Percentiles rank a stretch among this genome's conserved stretches.
These are phyloP conservation scores for Hyppa rectilinea DNA, from an alignment of 2,888 invertebrate genomes.

Conservation along the genomic window DNA sequence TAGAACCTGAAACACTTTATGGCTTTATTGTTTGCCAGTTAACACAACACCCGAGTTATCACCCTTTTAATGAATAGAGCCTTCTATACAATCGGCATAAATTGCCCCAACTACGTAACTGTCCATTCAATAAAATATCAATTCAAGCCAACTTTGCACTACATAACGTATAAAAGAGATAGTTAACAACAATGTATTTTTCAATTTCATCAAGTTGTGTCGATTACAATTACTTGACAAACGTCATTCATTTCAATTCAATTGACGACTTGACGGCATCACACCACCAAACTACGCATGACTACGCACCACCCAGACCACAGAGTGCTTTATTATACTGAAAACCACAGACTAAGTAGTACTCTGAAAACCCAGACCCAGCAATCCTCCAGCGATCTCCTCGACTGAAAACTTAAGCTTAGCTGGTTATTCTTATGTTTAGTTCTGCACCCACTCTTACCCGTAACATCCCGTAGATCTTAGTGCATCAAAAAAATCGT, in stretches of 20 bases:
- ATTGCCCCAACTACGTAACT: constrained; percentile 23
- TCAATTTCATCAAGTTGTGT: constrained; percentile 48
- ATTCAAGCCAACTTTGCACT: constrained; percentile 35
- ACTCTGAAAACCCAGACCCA: too few species aligned
- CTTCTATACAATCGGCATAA: constrained; percentile 14
- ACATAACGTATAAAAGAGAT: constrained; percentile 32
- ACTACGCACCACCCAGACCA: neutral
- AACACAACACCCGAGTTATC: constrained; percentile 43
- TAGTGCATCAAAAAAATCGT: too few species aligned
- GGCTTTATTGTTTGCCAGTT: constrained; percentile 56
- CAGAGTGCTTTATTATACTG: too few species aligned
- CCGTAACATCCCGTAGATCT: too few species aligned
- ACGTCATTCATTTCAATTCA: constrained; percentile 44
- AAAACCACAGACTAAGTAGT: too few species aligned
- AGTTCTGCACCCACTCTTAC: too few species aligned
- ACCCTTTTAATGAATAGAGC: constrained; percentile 19
- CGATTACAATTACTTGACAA: constrained; percentile 36
- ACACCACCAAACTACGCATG: constrained; percentile 6
- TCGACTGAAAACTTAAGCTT: too few species aligned
- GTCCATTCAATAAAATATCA: constrained; percentile 35
- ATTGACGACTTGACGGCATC: constrained; percentile 39
- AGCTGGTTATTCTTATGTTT: too few species aligned
- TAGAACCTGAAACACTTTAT: constrained; percentile 60
- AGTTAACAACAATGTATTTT: constrained; percentile 50
- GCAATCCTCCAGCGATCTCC: too few species aligned